Base-by-base conservation (phyloP, 2,888 invertebrate species). In the Taenaris catops region DNA sequence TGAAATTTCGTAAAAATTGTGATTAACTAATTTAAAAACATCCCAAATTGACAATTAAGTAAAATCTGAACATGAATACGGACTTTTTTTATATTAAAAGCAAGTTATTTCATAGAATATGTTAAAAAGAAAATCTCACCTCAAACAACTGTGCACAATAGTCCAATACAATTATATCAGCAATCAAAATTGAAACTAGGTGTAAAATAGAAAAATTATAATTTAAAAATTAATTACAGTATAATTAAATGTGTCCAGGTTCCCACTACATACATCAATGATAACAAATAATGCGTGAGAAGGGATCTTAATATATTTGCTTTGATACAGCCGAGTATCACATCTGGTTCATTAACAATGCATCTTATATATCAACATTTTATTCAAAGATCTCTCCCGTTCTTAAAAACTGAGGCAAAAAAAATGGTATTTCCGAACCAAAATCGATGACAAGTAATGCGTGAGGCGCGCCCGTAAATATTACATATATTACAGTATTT, bases 151-250 rank as follows among this genome's bases (percentile, higher is more conserved):
- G 21, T 6, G 2, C 7, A 21, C n/a, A n/a, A 25, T 25, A 45
- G 33, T 31, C 25, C 25, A 20, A 29, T 24, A 5, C n/a, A n/a
- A n/a, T n/a, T n/a, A n/a, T n/a, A n/a, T n/a, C 17, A 21, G 26
- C 49, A 65, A 66, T 63, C 60, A 51, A 67, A 75, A 74, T 63
- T 62, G 64, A 63, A 57, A 56, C 47, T 48, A 52, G 39, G 34
- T 8, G 17, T 81, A 76, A 63, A 83, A 81, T 83, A 83, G 74
- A 84, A 86, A 83, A 84, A 84, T 80, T 86, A 86, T 86, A 86
- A 84, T 86, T 84, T 83, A 84, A 83, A 81, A 86, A 78, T 80
- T 83, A 83, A 84, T 86, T 84, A 80, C 81, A 70, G 65, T 80
- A 78, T 66, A 78, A 73, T 64, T 72, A 74, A 79, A 69, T 67